Evolutionary conservation across 1,140 invertebrate genomes (phyloP).

Genomic region (Temnothorax curvispinosus): DNA sequence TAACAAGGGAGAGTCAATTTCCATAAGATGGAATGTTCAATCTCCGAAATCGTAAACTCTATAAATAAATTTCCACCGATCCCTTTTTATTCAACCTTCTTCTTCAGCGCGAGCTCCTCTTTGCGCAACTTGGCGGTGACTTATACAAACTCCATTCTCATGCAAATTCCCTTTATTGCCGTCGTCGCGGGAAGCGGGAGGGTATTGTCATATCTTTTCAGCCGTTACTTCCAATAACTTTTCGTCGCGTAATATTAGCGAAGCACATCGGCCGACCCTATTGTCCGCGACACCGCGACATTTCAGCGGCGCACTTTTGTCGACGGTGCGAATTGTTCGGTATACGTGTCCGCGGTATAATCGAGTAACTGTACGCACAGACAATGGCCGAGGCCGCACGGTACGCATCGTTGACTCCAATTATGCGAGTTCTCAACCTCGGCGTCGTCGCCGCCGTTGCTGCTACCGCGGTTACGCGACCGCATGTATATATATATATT

Average conservation of each 20-base stretch:
- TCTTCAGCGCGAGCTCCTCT: too few species aligned
- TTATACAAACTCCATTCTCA: slow-evolving; percentile 31
- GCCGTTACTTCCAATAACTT: background rate
- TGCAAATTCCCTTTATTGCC: slow-evolving; percentile 12
- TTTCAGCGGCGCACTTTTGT: slow-evolving; percentile 66
- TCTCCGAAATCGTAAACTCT: background rate
- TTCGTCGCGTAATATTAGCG: slow-evolving; percentile 24
- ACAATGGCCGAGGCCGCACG: slow-evolving; percentile 80
- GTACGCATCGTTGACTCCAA: slow-evolving; percentile 81
- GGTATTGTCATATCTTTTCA: slow-evolving; percentile 12
- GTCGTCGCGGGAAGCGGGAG: background rate
- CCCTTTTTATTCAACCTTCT: background rate
- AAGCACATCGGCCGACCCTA: slow-evolving; percentile 5
- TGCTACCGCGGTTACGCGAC: slow-evolving; percentile 45
- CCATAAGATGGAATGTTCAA: background rate
- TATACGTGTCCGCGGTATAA: slow-evolving; percentile 76
- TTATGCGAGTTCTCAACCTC: slow-evolving; percentile 80
- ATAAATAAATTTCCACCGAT: background rate
- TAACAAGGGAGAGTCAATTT: background rate
- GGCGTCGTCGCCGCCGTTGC: slow-evolving; percentile 22
- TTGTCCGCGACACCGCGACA: slow-evolving; percentile 54
- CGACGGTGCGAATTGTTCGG: slow-evolving; percentile 69
- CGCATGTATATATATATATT: background rate
- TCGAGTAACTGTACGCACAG: slow-evolving; percentile 78
- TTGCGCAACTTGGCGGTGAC: background rate